Base-by-base conservation (phyloP, 2,113 vertebrate species). In the Acrocephalus arundinaceus region DNA sequence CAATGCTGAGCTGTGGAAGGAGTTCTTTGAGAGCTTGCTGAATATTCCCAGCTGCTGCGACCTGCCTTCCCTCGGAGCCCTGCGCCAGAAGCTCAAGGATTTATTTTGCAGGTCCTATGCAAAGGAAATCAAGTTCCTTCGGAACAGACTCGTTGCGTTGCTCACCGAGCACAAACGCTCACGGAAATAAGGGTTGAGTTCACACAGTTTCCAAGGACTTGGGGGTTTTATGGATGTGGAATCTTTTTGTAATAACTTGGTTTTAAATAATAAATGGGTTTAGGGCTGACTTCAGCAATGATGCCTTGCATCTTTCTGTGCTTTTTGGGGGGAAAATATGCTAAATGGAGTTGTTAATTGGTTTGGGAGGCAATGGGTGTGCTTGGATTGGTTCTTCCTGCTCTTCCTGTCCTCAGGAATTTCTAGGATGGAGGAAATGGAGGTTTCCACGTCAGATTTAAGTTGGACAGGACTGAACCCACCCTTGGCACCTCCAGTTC, bases 11-110 rank as follows among this genome's bases (percentile, higher is more conserved):
- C 28, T 97, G 93, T 99, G 99, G 99, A 97, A 94, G n/a, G 98
- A 99, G 13, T 98, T 99, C 93, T 99, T 99, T 96, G 98, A 98
- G 81, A 94, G 94, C 11, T 96, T 99, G 96, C 96, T 99, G 67
- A 99, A 99, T 66, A 95, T 99, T 24, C 98, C 98, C 2, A 97
- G 96, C 62, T 98, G 98, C 95, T 48, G 78, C 31, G 94, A 97
- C 20, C 97, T 97, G 84, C 98, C 98, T 8, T 96, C 97, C 41
- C 97, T 99, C 37, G 49, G 55, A 35, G 41, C 15, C 15, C 92
- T 99, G 49, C 97, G 98, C 31, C 41, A 78, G 61, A 96, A 70
- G 25, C 93, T 99, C 54, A 93, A 72, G 45, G 80, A 95, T 4
- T 77, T 97, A 11, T 98, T 99, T 85, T 96, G 97, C 90, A 94